Conservation (phyloP, 2,888 invertebrate species). For the Cepaea hortensis region DNA sequence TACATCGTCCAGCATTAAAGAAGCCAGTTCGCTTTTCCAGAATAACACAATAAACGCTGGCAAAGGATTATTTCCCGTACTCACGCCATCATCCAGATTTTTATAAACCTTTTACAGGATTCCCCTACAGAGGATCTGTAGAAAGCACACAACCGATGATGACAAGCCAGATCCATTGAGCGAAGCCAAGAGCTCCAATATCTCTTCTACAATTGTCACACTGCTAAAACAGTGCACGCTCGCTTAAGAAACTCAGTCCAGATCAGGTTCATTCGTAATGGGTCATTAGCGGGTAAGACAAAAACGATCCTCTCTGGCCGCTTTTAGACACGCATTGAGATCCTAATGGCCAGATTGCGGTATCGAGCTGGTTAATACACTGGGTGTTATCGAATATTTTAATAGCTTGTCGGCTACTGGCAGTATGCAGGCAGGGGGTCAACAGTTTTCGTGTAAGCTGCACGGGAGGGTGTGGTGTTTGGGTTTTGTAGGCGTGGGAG, state of each 20-base stretch:
- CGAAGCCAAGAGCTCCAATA: neutral
- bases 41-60: neutral
- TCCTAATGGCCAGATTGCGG: constrained; percentile 21
- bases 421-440: neutral
- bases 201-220: neutral
- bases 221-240: neutral
- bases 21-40: neutral
- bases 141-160: neutral
- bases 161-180: neutral
- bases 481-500: neutral
- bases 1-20: too few relatives aligned
- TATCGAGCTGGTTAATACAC: constrained; percentile 19
- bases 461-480: neutral
- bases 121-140: neutral
- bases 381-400: constrained; percentile 17
- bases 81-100: constrained; percentile 6
- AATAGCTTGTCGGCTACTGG: neutral
- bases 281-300: constrained; percentile 21
- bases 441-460: neutral
- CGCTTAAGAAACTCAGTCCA: neutral
- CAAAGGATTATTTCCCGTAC: neutral
- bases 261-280: constrained; percentile 3
- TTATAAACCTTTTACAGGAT: neutral
- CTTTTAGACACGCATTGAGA: constrained; percentile 6
- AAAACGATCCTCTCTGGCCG: neutral